A percentile compares a stretch with the other conserved stretches of the same genome.
Evolutionary conservation across 2,888 invertebrate genomes (phyloP).

Genomic region (Xestia xanthographa): DNA sequence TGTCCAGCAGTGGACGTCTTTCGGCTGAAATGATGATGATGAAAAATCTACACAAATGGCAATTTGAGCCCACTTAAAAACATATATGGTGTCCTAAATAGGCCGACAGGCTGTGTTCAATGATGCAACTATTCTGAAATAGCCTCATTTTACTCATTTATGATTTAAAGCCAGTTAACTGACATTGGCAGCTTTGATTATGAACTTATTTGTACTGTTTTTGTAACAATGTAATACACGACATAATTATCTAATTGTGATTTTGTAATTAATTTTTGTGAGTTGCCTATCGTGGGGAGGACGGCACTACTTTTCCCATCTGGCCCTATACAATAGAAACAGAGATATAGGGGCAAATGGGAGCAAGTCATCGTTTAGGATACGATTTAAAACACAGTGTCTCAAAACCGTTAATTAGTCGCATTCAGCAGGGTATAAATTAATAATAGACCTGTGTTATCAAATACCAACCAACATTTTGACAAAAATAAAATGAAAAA

Average conservation of each 20-base stretch:
- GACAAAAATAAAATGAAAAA: background rate
- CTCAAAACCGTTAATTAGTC: background rate
- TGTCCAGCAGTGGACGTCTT: too few relatives aligned
- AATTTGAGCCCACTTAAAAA: background rate
- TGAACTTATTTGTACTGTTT: background rate
- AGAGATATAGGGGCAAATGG: background rate
- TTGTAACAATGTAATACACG: background rate
- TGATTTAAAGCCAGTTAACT: background rate
- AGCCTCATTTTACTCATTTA: background rate
- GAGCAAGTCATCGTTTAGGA: background rate
- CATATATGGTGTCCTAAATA: background rate
- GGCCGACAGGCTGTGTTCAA: background rate
- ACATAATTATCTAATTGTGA: background rate
- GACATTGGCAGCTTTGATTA: background rate
- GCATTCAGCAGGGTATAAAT: background rate
- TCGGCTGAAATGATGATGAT: too few relatives aligned
- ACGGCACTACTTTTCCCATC: background rate
- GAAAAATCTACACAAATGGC: background rate
- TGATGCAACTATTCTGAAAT: slow-evolving; percentile 16
- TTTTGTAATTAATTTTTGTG: background rate
- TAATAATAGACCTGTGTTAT: background rate
- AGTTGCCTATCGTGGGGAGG: background rate
- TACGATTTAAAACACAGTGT: background rate
- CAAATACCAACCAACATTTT: background rate
- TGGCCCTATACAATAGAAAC: background rate